Evolutionary conservation across 2,888 invertebrate species (phyloP).

Genomic region (Formica aserva): DNA sequence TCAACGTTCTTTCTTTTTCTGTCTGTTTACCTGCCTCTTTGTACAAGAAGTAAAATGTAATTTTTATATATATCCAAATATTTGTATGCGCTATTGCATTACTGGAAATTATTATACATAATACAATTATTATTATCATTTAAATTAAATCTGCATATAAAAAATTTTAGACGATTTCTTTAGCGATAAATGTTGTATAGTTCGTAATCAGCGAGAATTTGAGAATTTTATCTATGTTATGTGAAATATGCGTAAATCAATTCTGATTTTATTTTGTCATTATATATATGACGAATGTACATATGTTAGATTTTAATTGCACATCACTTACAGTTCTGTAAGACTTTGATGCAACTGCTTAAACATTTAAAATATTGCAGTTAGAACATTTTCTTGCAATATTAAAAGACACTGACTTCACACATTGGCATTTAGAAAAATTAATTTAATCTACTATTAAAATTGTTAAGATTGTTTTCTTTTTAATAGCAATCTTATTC

Average conservation of each 20-base stretch:
- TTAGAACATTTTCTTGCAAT: not conserved
- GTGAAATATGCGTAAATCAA: no score
- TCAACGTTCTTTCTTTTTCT: not conserved
- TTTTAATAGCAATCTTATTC: not conserved
- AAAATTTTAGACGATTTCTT: no score
- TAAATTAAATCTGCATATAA: no score
- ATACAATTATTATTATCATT: not conserved
- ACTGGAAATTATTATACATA: not conserved
- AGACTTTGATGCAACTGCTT: no score
- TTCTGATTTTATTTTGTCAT: no score
- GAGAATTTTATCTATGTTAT: no score
- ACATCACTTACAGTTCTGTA: no score
- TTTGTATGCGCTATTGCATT: not conserved
- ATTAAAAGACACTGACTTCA: not conserved
- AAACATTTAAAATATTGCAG: not conserved
- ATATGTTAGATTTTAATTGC: no score
- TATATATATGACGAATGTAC: not conserved
- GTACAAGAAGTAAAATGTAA: not conserved
- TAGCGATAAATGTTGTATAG: no score
- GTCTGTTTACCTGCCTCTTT: not conserved
- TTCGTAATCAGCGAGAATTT: no score
- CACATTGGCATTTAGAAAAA: not conserved
- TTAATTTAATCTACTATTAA: not conserved
- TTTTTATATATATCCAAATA: not conserved
- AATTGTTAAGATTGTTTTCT: not conserved